Conservation (phyloP, 2,797 vertebrate genomes). For the Craterocephalus amniculus region DNA sequence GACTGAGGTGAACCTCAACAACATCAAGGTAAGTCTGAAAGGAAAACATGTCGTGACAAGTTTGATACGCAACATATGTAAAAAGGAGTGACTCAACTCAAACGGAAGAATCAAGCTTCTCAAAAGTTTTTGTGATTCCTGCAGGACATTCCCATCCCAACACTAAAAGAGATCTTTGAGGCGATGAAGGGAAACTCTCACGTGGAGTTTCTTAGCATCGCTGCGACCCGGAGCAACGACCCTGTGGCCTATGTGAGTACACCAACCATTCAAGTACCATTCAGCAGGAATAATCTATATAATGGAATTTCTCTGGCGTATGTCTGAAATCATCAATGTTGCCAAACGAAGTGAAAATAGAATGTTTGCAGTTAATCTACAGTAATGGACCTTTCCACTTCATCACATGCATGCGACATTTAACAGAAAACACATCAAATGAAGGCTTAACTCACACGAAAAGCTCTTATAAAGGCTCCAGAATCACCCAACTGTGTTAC, state of each 20-base stretch:
- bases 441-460: neutral
- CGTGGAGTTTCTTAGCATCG: slow-evolving; percentile 90
- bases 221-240: slow-evolving; percentile 94
- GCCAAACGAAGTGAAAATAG: neutral
- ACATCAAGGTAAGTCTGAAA: slow-evolving; percentile 87
- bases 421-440: neutral
- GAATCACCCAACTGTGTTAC: neutral
- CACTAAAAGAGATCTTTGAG: slow-evolving; percentile 89
- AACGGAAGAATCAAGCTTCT: neutral
- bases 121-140: neutral
- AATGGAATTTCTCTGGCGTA: neutral
- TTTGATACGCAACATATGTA: neutral
- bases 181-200: slow-evolving; percentile 92
- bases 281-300: neutral
- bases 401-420: neutral
- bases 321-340: neutral
- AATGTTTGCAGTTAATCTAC: neutral
- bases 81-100: neutral
- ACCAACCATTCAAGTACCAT: neutral
- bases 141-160: slow-evolving; percentile 92
- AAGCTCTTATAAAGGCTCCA: neutral
- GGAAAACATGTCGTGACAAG: accelerated
- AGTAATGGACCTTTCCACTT: neutral
- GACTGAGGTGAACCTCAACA: slow-evolving; percentile 95
- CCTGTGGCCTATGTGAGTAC: slow-evolving; percentile 80